Evolutionary conservation across 2,888 invertebrate species (phyloP), one percentile per base, ranked within the genome.

Genomic region (Myopa testacea): DNA sequence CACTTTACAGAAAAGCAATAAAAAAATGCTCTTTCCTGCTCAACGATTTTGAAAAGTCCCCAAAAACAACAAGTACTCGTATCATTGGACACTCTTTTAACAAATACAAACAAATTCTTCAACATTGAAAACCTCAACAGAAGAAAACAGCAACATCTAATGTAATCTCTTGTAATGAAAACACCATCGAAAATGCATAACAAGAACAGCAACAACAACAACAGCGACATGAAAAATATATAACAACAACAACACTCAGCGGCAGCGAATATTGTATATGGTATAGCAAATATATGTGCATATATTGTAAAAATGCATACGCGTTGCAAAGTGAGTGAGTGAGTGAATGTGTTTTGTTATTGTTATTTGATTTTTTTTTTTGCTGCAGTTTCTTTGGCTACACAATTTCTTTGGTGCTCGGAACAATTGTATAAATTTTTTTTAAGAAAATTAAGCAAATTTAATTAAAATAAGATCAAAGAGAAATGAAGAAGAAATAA

Each of bases 401-500:
- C n/a, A 19, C 19, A 71, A 71, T 26, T 37, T 34, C 37, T n/a
- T 58, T 69, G 58, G 58, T 71, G 26, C 58, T 71, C 55, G 12
- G 10, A 16, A 69, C 50, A 71, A 55, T 71, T 71, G 37, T 37
- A 16, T 37, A 34, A 52, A 58, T 12, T 58, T 37, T 8, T 71
- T 12, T 26, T 26, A 55, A 37, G 16, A 37, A 55, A 71, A 58
- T 58, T 50, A 69, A 71, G 58, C 55, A 52, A 58, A 71, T 71
- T 63, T 75, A 52, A 37, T 38, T 50, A 14, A 69, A 55, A 68
- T 45, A 58, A 40, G 71, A 70, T n/a, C 10, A 45, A 45, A 60
- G 60, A 45, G 12, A 70, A 34, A 37, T 73, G 63, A 60, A 12
- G 67, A 62, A 74, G 62, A 63, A 52, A 76, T n/a, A 40, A 45